Conservation (phyloP, 1,140 invertebrate species). For the Drosophila guanche region DNA sequence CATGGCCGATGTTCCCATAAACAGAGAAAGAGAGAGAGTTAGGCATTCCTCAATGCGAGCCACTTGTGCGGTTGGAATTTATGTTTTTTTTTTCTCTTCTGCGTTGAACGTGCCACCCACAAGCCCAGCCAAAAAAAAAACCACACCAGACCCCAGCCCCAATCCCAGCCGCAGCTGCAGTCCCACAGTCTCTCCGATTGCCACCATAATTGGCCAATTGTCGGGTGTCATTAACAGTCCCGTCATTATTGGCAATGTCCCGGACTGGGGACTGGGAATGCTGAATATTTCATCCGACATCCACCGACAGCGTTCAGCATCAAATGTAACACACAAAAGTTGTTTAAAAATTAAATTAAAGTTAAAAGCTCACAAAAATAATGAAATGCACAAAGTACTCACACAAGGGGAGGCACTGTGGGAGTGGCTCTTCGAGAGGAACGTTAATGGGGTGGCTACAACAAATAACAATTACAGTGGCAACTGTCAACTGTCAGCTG, state of each 20-base stretch:
- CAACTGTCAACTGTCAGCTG: constrained; percentile 2
- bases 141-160: background rate
- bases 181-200: constrained; percentile 11
- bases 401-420: constrained; percentile 24
- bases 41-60: constrained; percentile 8
- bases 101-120: constrained; percentile 5
- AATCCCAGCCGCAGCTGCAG: background rate
- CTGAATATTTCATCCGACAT: constrained; percentile 68
- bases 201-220: constrained; percentile 72
- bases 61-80: constrained; percentile 32
- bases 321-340: constrained; percentile 69
- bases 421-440: constrained; percentile 1
- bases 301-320: constrained; percentile 59
- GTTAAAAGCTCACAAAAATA: constrained; percentile 75
- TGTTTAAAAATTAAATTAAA: constrained; percentile 81
- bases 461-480: constrained; percentile 41
- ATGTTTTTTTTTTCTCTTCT: constrained; percentile 24
- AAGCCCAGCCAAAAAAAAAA: too few relatives aligned
- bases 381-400: constrained; percentile 65
- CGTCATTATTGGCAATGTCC: constrained; percentile 57
- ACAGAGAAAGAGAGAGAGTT: too few relatives aligned
- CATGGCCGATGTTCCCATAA: constrained; percentile 29
- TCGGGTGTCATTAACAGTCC: constrained; percentile 66
- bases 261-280: constrained; percentile 27
- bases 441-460: background rate